phyloP scores from a whole-genome alignment of 2,888 invertebrate species.

The Ellobium chinense region DNA sequence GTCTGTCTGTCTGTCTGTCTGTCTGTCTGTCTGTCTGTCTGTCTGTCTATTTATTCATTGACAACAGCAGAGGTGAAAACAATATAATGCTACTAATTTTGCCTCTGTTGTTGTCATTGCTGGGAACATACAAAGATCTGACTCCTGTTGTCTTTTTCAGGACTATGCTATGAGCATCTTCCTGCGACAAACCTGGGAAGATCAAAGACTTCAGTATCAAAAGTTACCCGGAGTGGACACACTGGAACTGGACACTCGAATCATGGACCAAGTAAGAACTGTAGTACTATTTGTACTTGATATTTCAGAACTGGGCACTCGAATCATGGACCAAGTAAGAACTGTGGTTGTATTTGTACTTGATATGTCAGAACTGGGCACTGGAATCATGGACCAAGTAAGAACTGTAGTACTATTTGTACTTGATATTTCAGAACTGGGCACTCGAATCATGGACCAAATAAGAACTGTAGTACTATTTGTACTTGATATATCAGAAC shows the following conservation, averaged over 20 bases:
- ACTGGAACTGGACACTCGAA: slow-evolving; percentile 64
- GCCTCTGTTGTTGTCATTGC: too few species aligned
- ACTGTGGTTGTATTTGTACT: slow-evolving; percentile 55
- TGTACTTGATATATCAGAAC: slow-evolving; percentile 58
- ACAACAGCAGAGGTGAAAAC: too few species aligned
- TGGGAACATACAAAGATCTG: too few species aligned
- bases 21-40: too few species aligned
- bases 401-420: too few species aligned
- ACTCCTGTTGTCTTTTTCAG: too few species aligned
- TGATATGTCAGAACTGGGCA: slow-evolving; percentile 63
- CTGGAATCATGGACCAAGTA: slow-evolving; percentile 57
- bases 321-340: slow-evolving; percentile 56
- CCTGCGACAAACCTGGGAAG: slow-evolving; percentile 66
- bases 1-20: too few species aligned
- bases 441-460: too few species aligned
- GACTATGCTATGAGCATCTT: slow-evolving; percentile 65
- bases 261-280: slow-evolving; percentile 55
- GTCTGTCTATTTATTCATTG: too few species aligned
- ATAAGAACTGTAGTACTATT: too few species aligned
- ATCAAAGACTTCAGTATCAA: slow-evolving; percentile 56
- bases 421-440: too few species aligned
- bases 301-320: slow-evolving; percentile 63
- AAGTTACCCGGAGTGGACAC: slow-evolving; percentile 53
- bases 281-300: slow-evolving; percentile 54
- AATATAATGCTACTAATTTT: too few species aligned